Base-by-base conservation (phyloP, 2,113 vertebrate genomes). In the Prionailurus bengalensis region DNA sequence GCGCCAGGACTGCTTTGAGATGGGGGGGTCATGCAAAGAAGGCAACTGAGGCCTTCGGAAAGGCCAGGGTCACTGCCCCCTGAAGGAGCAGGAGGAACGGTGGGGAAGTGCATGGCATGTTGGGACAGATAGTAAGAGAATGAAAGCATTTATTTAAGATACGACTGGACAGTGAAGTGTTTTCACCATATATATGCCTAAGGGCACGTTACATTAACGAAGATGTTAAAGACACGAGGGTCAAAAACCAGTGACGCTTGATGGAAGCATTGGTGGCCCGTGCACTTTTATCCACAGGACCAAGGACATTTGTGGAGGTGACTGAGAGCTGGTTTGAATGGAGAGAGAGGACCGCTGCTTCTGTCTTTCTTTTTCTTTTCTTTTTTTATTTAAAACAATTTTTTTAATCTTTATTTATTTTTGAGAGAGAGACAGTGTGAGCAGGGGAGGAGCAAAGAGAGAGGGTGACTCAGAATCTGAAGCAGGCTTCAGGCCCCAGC, bases 181-280 rank as follows among this genome's bases (percentile, higher is more conserved):
- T 53, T 23, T 33, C 58, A 6, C 42, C 25, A 5, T 1, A 23
- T 21, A 12, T 19, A 23, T 29, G 61, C 19, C 71, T 15, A 19
- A 17, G 17, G 13, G n/a, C 65, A 21, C 29, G 33, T 29, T 48
- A 36, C 5, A 6, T 84, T 21, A 25, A 12, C 0, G 45, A 68
- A 10, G 33, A n/a, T 31, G 17, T 36, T 73, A 21, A 51, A 51
- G 33, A 25, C 19, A 3, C 1, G 36, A 45, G 71, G 63, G 25
- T 71, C 58, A 31, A 81, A 5, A 25, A 63, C 31, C 19, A 12
- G 3, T 7, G 65, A 25, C n/a, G 9, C 45, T 63, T 13, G 23
- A 12, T 17, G 12, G 29, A 74, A 31, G n/a, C 2, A 0, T 5
- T 16, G 25, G 66, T 12, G 25, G 73, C 1, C 1, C 23, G 1